Percentiles rank a stretch among this genome's conserved stretches.
These are phyloP conservation scores for Lydus trimaculatus DNA, from an alignment of 2,888 invertebrate species.

Conservation along the genomic window DNA sequence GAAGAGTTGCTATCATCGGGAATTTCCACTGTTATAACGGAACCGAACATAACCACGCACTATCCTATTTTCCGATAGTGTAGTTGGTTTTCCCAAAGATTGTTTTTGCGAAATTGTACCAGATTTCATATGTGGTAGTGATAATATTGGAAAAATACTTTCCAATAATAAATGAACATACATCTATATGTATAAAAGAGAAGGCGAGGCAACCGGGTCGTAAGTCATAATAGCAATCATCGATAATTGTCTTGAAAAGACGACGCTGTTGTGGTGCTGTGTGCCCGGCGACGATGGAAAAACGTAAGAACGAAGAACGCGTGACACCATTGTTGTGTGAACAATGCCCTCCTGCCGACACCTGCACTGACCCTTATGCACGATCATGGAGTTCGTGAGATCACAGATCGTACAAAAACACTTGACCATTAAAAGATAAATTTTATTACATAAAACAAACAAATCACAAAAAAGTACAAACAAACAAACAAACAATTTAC, in stretches of 20 bases:
- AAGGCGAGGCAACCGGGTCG: neutral
- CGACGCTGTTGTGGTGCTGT: neutral
- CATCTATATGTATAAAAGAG: neutral
- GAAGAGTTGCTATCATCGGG: too few relatives aligned
- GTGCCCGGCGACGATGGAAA: neutral
- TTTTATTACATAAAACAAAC: neutral
- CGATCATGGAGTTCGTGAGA: constrained; percentile 9
- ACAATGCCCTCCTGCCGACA: constrained; percentile 21
- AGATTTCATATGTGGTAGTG: too few relatives aligned
- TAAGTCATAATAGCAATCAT: constrained; percentile 11
- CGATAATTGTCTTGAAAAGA: constrained; percentile 11
- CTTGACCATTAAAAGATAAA: constrained; percentile 4
- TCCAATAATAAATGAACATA: neutral
- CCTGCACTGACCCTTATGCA: constrained; percentile 22
- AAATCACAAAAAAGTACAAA: too few relatives aligned
- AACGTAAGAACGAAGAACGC: constrained; percentile 13
- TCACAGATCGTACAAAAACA: constrained; percentile 10
- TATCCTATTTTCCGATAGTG: too few relatives aligned
- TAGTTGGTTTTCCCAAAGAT: too few relatives aligned
- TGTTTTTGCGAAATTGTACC: too few relatives aligned
- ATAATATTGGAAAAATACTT: too few relatives aligned
- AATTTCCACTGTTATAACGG: too few relatives aligned
- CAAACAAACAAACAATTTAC: too few relatives aligned
- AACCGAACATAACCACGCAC: too few relatives aligned
- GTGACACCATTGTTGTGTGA: constrained; percentile 24